A percentile compares a stretch with the other conserved stretches of the same genome.
Conservation (phyloP, 1,140 invertebrate species). For the Drosophila lowei region DNA sequence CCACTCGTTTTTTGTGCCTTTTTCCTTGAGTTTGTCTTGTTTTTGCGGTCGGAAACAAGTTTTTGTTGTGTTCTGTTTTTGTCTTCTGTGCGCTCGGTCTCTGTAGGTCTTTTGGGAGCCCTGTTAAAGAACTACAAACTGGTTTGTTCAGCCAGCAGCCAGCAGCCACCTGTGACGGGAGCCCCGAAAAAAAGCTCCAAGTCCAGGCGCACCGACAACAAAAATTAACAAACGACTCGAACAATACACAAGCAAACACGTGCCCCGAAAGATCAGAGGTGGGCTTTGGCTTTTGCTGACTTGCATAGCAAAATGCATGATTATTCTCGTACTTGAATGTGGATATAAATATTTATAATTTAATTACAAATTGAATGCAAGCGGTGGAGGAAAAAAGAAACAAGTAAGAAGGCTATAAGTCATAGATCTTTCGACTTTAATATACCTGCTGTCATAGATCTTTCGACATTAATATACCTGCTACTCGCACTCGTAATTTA, state of each 20-base stretch:
- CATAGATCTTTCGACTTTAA: slow-evolving; percentile 6
- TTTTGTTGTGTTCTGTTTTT: slow-evolving; percentile 17
- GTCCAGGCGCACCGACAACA: background rate
- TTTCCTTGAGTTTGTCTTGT: slow-evolving; percentile 18
- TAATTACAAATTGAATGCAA: slow-evolving; percentile 64
- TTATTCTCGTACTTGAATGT: too few species aligned
- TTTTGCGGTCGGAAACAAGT: slow-evolving; percentile 52
- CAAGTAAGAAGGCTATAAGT: slow-evolving; percentile 18
- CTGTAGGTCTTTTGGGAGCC: slow-evolving; percentile 45
- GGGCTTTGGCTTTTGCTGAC: slow-evolving; percentile 17
- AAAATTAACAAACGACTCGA: slow-evolving; percentile 14
- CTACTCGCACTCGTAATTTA: too few species aligned
- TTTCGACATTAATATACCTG: background rate
- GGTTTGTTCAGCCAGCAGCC: slow-evolving; percentile 25
- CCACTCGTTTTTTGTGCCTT: slow-evolving; percentile 8
- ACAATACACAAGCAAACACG: slow-evolving; percentile 40
- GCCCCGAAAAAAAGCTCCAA: slow-evolving; percentile 15
- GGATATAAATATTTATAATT: slow-evolving; percentile 68
- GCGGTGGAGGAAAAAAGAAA: slow-evolving; percentile 34
- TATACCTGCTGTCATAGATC: slow-evolving; percentile 2
- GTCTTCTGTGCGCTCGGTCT: slow-evolving; percentile 6
- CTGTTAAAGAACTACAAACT: slow-evolving; percentile 49
- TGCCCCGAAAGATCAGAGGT: slow-evolving; percentile 33
- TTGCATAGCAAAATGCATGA: slow-evolving; percentile 23
- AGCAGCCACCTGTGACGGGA: slow-evolving; percentile 60